Base-by-base conservation (phyloP, 2,113 vertebrate species). In the Gobio gobio region DNA sequence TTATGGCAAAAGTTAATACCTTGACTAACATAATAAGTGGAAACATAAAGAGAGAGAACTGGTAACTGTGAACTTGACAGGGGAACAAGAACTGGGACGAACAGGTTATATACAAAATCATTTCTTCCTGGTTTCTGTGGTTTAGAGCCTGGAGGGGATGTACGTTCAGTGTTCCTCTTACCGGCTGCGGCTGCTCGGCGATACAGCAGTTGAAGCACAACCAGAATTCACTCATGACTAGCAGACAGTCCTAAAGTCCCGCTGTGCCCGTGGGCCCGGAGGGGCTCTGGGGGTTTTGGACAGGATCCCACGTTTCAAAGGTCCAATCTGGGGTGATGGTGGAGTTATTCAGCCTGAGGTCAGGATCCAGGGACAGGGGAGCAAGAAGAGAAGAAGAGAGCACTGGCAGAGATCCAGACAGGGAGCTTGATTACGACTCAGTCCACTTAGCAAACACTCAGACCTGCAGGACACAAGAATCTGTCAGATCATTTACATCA, bases 161-260 rank as follows among this genome's bases (percentile, higher is more conserved):
- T 36, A 13, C 5, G 1, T 36, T 29, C 45, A 18, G 29, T 22
- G 33, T 43, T n/a, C 16, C 92, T 95, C 95, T 97, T 93, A 97
- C 96, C 89, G 96, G 96, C 89, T 97, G 96, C 83, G 96, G 96
- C 89, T 97, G 96, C 77, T 97, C 96, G 72, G 96, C 96, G 83
- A 97, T 97, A 90, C 96, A 97, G 96, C 96, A 97, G 94, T 97
- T 97, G 95, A 97, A 97, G 90, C 96, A 97, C 92, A 97, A 92
- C 96, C 96, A 97, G 91, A 97, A 97, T 72, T 97, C 96, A 87
- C 96, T 97, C 96, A 97, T 97, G 87, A 89, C 88, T 89, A 90
- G 92, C 59, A 94, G 92, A 91, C 59, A 93, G 92, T 94, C 89
- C 93, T 86, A 79, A 87, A 85, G 87, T 86, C 77, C 83, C 75